These are phyloP conservation scores for Drosophila parvula DNA, from an alignment of 1,140 invertebrate genomes.

Conservation along the genomic window DNA sequence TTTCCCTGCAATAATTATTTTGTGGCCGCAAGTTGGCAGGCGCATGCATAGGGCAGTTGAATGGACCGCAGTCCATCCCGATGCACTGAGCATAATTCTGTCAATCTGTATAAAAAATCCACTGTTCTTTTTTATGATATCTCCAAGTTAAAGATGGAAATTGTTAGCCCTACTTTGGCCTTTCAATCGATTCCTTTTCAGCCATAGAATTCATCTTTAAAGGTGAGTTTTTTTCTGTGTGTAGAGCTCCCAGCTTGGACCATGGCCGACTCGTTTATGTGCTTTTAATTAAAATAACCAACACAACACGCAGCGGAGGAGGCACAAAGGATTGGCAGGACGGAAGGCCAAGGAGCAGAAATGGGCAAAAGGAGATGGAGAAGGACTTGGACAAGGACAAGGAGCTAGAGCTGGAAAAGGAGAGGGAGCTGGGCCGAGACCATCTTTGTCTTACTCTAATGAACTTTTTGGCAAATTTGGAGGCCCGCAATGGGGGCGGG, in stretches of 20 bases:
- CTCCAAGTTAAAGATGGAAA: too few species aligned
- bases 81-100: not conserved
- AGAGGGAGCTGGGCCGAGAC: conserved; percentile 3
- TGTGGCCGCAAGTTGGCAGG: conserved; percentile 58
- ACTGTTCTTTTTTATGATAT: too few species aligned
- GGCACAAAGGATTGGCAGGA: conserved; percentile 37
- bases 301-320: conserved; percentile 43
- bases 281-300: conserved; percentile 68
- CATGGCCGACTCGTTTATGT: conserved; percentile 56
- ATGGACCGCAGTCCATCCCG: conserved; percentile 26
- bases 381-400: not conserved
- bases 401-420: not conserved
- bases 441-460: conserved; percentile 60
- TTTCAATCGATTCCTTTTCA: too few species aligned
- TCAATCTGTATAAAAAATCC: not conserved
- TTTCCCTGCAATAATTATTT: conserved; percentile 65
- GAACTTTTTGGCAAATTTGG: conserved; percentile 67
- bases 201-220: too few species aligned
- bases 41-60: conserved; percentile 44
- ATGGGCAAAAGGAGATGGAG: not conserved
- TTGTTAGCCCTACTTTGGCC: too few species aligned
- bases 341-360: conserved; percentile 4
- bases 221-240: not conserved
- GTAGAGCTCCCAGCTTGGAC: conserved; percentile 20
- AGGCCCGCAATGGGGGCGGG: conserved; percentile 36